Evolutionary conservation across 2,888 invertebrate genomes (phyloP).

Genomic region (Aphodius sticticus): DNA sequence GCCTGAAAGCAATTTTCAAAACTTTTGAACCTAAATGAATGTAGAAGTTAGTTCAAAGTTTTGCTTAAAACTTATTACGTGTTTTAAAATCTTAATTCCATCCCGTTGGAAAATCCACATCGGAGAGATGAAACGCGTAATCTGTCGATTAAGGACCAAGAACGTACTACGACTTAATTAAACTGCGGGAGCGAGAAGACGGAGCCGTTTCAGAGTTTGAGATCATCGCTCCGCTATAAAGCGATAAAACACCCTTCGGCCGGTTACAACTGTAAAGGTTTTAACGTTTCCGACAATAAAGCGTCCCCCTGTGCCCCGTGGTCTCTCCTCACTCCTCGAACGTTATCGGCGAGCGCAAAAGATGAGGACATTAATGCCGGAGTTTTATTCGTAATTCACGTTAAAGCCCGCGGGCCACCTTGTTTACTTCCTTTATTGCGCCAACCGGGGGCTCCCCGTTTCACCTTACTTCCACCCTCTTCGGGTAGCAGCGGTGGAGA

Average conservation of each 20-base stretch:
- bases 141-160: too few relatives aligned
- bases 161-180: background rate
- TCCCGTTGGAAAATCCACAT: background rate
- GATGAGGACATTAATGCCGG: background rate
- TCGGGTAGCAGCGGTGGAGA: background rate
- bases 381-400: slow-evolving; percentile 4
- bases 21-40: too few relatives aligned
- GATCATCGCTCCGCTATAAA: background rate
- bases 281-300: background rate
- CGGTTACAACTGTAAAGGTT: slow-evolving; percentile 4
- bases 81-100: background rate
- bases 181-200: background rate
- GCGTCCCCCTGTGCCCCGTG: background rate
- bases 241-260: background rate
- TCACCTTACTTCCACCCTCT: background rate
- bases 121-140: background rate
- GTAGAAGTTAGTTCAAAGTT: background rate
- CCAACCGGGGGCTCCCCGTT: background rate
- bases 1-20: too few relatives aligned
- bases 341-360: background rate
- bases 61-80: background rate
- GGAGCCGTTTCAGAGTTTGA: background rate
- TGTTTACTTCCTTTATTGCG: background rate
- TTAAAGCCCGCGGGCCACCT: background rate
- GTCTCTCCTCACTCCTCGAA: background rate